Base-by-base conservation (phyloP, 2,113 vertebrate genomes). In the Kryptolebias marmoratus region DNA sequence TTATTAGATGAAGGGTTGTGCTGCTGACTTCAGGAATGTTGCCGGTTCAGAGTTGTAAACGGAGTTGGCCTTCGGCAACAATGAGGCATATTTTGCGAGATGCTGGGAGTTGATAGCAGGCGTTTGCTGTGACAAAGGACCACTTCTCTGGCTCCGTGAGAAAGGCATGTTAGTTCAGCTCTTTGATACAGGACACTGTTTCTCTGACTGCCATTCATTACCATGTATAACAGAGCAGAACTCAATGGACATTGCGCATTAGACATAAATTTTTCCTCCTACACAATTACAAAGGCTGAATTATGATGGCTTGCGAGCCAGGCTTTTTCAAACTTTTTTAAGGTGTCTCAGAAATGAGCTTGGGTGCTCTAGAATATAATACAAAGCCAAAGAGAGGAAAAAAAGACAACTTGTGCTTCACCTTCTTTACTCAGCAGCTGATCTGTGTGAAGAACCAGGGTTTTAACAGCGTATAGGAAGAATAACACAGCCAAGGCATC, bases 171-270 rank as follows among this genome's bases (percentile, higher is more conserved):
- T 95, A 95, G 95, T 96, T 94, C 91, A 91, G 94, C 90, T 85
- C 93, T 92, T 93, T 87, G 88, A 91, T 77, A 89, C 90, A 85
- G 93, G 93, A 96, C 93, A 95, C 94, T 93, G 94, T 94, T 95
- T 94, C 96, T 95, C 94, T 94, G 94, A 95, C 92, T 90, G 89
- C 92, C 95, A 95, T 96, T 97, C 94, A 95, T 95, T 95, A 95
- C 93, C 95, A 95, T 94, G 94, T 93, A 94, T 94, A 95, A 96
- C 95, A 95, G 93, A 79, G 88, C 31, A 59, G 67, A 91, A 93
- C 91, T 97, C 94, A 97, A 97, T 96, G 95, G 95, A 95, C 94
- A 91, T 71, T 91, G 90, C 94, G 94, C 95, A 94, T 94, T 94
- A 93, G 95, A 95, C 96, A 97, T 95, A 95, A 92, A 94, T 93